Evolutionary conservation across 2,797 vertebrate genomes (phyloP), one percentile per base, ranked within the genome.

Genomic region (Mus caroli): DNA sequence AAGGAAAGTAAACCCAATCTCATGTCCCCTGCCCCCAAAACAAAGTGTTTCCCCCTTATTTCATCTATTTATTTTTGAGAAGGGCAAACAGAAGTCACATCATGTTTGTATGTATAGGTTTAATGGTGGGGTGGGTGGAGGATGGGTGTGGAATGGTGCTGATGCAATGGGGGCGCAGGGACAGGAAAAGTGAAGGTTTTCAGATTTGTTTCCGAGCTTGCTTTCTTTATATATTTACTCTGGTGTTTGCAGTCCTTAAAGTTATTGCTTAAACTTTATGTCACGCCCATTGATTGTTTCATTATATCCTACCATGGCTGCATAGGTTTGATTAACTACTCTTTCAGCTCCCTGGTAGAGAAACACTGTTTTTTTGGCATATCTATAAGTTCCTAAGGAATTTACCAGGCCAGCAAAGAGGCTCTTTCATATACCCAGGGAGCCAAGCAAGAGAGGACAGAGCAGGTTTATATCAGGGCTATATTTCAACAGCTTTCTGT

Each of bases 401-500:
- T 97, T 98, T 96, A 92, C 97, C 92, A 96, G 97, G 95, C 96
- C 96, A 15, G 0, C 58, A 83, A 97, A 98, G 96, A 98, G 85
- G 24, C 96, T 95, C 98, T 98, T 98, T 98, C 97, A 97, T 97
- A 94, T 94, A 97, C 98, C 80, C 94, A 78, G 37, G 43, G 77
- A 95, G 96, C 90, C 92, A 92, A 97, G 79, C 69, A 96, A 97
- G 98, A 96, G 97, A 98, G 96, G 95, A 94, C 97, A 13, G 96
- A 93, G 97, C 96, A 98, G 98, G 97, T 98, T 98, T 97, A 96
- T 94, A 71, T 78, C 56, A 93, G 97, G 10, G 50, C 98, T 97
- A 97, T 97, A 97, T 98, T 99, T 98, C 98, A 98, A 97, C 98
- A 98, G 98, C 97, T 98, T 98, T 98, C 93, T 97, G 97, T 95